Base-by-base conservation (phyloP, 37 sponge, comb jelly and placozoan genomes). In the Axinella damicornis region DNA sequence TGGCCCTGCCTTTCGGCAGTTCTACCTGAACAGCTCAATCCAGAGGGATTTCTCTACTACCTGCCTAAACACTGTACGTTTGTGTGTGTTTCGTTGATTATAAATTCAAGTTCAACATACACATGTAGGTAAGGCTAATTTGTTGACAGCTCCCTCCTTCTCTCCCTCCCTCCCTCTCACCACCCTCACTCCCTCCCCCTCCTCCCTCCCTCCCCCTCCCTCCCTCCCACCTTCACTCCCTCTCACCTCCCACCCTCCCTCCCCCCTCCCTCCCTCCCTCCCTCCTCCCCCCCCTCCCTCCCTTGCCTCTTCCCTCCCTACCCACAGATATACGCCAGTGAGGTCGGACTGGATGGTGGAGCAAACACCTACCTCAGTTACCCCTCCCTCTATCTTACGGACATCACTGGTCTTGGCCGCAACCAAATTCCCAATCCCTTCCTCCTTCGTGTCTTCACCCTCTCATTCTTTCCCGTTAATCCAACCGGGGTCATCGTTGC, bases 1-100 rank as follows among this genome's bases (percentile, higher is more conserved):
- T 6, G 64, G 86, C 0, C 14, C 22, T 5, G 17, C 18, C 27
- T 85, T 78, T 62, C 6, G 2, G 18, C n/a, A 76, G 38, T 19
- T 69, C 24, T 85, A 76, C 38, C 70, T 85, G 40, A 69, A 56
- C 61, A 85, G 86, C 53, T 53, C 78, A 17, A 4, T 69, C 13
- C 86, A 85, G 40, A 41, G 31, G 31, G 59, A 70, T 5, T 53
- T 85, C n/a, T 77, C 86, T 55, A 78, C 39, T 41, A 85, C 86
- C 19, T 85, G 86, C 28, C 46, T 76, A 19, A 11, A 13, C 38
- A 66, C 86, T 4, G 86, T 85, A 14, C 41, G 86, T 77, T 5
- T 13, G 35, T 46, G 46, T 46, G 46, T 46, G 46, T 46, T 2
- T 35, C n/a, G n/a, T n/a, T n/a, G n/a, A n/a, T n/a, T n/a, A n/a